Evolutionary conservation across 1,140 invertebrate species (phyloP).

Genomic region (Nebria ingens): DNA sequence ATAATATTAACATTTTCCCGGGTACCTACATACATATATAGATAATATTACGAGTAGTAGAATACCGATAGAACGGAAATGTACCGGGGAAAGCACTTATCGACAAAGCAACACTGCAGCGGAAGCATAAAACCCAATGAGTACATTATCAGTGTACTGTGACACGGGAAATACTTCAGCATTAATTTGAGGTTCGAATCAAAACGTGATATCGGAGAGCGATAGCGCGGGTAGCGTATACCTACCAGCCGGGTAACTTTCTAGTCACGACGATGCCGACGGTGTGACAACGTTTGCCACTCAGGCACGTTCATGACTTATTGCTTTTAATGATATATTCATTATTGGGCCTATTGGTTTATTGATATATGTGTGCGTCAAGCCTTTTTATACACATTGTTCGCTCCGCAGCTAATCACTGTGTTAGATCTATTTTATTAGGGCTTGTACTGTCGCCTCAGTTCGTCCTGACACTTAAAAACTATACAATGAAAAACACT

Average conservation of each 20-base stretch:
- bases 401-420: too few relatives aligned
- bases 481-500: too few relatives aligned
- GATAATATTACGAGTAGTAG: conserved; percentile 1
- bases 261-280: background rate
- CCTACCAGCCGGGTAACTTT: background rate
- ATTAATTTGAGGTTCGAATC: conserved; percentile 4
- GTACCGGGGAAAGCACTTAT: background rate
- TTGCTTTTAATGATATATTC: too few relatives aligned
- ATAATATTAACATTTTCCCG: conserved; percentile 9
- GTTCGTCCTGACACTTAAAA: too few relatives aligned
- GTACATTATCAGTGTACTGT: background rate
- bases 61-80: background rate
- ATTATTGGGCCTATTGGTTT: too few relatives aligned
- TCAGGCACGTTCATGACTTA: too few relatives aligned
- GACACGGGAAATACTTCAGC: conserved; percentile 5
- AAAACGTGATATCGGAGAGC: background rate
- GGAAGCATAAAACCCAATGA: background rate
- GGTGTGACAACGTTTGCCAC: background rate
- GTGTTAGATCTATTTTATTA: too few relatives aligned
- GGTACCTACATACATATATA: too few relatives aligned
- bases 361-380: too few relatives aligned
- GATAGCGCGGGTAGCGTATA: too few relatives aligned
- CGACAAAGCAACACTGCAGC: background rate
- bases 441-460: too few relatives aligned
- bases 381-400: too few relatives aligned